Percentiles rank a stretch among this genome's conserved stretches.
Evolutionary conservation across 2,797 vertebrate species (phyloP).

Genomic region (Pangasius larnaudii): DNA sequence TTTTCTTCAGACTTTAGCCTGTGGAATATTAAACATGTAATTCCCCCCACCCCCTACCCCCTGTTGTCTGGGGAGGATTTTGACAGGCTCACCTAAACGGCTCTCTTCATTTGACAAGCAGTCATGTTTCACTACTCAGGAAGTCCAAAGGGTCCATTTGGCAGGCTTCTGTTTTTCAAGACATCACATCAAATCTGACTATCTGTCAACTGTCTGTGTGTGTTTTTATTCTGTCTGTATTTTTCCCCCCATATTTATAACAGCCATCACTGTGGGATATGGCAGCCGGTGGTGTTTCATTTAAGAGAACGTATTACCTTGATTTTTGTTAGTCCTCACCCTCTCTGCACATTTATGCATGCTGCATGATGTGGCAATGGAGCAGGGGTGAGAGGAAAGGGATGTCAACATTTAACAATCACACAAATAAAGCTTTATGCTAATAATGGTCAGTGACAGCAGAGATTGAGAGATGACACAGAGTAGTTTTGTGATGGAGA

Average conservation of each 20-base stretch:
- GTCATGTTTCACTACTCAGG: slow-evolving; percentile 71
- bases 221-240: background rate
- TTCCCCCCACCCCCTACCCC: background rate
- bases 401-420: background rate
- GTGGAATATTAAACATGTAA: slow-evolving; percentile 64
- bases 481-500: background rate
- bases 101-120: slow-evolving; percentile 80
- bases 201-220: slow-evolving; percentile 71
- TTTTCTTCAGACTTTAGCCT: background rate
- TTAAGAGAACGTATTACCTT: background rate
- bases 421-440: background rate
- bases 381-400: background rate
- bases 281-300: background rate
- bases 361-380: background rate
- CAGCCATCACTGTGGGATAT: slow-evolving; percentile 59
- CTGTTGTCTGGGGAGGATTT: slow-evolving; percentile 68
- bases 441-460: background rate
- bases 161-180: slow-evolving; percentile 72
- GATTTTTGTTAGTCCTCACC: background rate
- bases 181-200: slow-evolving; percentile 78
- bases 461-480: background rate
- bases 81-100: slow-evolving; percentile 79
- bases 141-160: slow-evolving; percentile 67
- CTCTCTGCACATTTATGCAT: background rate
- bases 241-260: background rate